These are phyloP conservation scores for Rhopalosiphum maidis DNA, from an alignment of 1,140 invertebrate genomes.

Conservation along the genomic window DNA sequence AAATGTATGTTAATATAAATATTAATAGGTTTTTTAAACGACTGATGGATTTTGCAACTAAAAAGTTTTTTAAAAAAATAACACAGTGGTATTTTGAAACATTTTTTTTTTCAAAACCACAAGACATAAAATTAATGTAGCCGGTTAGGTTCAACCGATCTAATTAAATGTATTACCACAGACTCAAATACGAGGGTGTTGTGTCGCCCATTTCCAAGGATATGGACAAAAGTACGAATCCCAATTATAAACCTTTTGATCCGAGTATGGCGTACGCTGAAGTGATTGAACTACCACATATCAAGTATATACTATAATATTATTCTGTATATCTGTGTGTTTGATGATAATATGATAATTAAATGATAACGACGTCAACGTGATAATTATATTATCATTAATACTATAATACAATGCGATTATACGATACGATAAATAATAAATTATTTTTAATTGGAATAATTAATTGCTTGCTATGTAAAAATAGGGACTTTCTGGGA, in stretches of 20 bases:
- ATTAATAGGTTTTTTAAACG: background rate
- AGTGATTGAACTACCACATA: background rate
- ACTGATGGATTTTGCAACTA: background rate
- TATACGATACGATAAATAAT: background rate
- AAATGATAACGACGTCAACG: background rate
- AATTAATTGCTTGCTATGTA: background rate
- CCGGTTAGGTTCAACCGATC: background rate
- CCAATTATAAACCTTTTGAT: conserved; percentile 42
- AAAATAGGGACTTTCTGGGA: conserved; percentile 14
- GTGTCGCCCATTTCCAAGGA: conserved; percentile 29
- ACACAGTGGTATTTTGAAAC: background rate
- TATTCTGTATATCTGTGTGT: background rate
- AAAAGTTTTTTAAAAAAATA: background rate
- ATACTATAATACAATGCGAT: background rate
- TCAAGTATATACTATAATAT: background rate
- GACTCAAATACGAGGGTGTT: conserved; percentile 40
- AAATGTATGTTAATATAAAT: background rate
- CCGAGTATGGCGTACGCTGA: conserved; percentile 19
- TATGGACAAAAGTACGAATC: conserved; percentile 15
- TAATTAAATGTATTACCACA: background rate
- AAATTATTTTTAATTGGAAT: background rate
- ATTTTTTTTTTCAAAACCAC: too few species aligned
- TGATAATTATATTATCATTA: background rate
- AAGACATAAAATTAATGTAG: too few species aligned
- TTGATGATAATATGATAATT: background rate